Evolutionary conservation across 2,888 invertebrate genomes (phyloP), one percentile per base, ranked within the genome.

Genomic region (Tetragonisca angustula): DNA sequence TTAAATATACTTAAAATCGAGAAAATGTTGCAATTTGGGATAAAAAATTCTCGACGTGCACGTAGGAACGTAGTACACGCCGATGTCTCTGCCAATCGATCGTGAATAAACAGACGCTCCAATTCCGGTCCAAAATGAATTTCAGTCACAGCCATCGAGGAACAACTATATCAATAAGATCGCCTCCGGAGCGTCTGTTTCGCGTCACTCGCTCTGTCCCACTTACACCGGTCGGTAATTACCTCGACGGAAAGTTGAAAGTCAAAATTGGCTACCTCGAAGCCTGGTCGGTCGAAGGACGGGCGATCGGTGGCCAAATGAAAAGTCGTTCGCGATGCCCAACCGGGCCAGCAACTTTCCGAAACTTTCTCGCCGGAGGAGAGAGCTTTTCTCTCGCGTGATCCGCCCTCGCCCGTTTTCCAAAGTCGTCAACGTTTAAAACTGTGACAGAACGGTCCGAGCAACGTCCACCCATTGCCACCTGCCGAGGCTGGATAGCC

Each of bases 321-420:
- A 86, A 87, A 83, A 85, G 83, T 85, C 81, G 76, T 83, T 87
- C 71, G 62, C 54, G 5, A 62, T 76, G 75, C 75, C 75, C 78
- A 50, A 24, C 24, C 54, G 62, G 49, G 54, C 56, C 73, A 54
- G 74, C 24, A 83, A 87, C 83, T 86, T 81, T 76, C 79, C 69
- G 56, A 62, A 62, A 87, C 69, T 81, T 81, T 36, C 65, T 43
- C 56, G 62, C 62, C 71, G 64, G 59, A 73, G 61, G 69, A 36
- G 71, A 43, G 11, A 9, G 9, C 9, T 43, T 76, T 83, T 80
- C 83, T 71, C 75, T n/a, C n/a, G 65, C 68, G 52, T 50, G n/a
- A 67, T 74, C 64, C 64, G 71, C n/a, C 70, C 75, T 65, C 67
- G 54, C 61, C 75, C 76, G n/a, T 19, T 52, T 43, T 49, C 52